phyloP scores from a whole-genome alignment of 2,888 invertebrate species.

The Melikaiella ostensackeni region DNA sequence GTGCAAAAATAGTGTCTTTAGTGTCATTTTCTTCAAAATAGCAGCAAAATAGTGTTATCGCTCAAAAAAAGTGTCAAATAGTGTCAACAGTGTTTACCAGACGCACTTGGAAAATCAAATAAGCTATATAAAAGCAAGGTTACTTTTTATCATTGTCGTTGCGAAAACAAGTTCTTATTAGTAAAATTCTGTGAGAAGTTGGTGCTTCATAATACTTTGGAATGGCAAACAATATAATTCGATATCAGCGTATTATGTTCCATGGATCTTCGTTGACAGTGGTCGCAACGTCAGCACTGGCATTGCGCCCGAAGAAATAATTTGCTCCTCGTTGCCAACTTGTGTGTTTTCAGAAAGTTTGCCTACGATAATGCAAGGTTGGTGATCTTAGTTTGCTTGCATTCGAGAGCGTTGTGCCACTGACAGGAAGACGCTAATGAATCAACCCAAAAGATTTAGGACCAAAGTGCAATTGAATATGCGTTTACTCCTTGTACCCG shows the following conservation, averaged over 20 bases:
- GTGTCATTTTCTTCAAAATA: too few species aligned
- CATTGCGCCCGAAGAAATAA: constrained; percentile 57
- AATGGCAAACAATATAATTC: constrained; percentile 25
- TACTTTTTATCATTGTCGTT: too few species aligned
- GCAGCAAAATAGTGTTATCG: too few species aligned
- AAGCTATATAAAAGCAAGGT: too few species aligned
- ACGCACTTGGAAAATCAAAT: not conserved
- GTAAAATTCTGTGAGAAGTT: not conserved
- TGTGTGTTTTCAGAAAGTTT: constrained; percentile 50
- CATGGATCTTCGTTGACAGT: constrained; percentile 42
- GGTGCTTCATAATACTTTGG: not conserved
- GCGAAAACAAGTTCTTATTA: too few species aligned
- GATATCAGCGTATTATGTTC: constrained; percentile 10
- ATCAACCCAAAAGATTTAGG: not conserved
- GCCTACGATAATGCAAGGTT: constrained; percentile 44
- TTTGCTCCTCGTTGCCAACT: constrained; percentile 54
- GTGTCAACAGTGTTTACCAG: too few species aligned
- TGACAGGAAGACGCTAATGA: not conserved
- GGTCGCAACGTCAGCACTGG: constrained; percentile 55
- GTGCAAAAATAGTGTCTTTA: too few species aligned
- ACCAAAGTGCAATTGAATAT: not conserved
- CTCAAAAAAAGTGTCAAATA: too few species aligned
- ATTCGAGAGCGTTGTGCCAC: not conserved
- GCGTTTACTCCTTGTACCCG: not conserved
- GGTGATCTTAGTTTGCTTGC: constrained; percentile 20